A percentile compares a stretch with the other conserved stretches of the same genome.
phyloP scores from a whole-genome alignment of 1,140 invertebrate species.

The Drosophila santomea region DNA sequence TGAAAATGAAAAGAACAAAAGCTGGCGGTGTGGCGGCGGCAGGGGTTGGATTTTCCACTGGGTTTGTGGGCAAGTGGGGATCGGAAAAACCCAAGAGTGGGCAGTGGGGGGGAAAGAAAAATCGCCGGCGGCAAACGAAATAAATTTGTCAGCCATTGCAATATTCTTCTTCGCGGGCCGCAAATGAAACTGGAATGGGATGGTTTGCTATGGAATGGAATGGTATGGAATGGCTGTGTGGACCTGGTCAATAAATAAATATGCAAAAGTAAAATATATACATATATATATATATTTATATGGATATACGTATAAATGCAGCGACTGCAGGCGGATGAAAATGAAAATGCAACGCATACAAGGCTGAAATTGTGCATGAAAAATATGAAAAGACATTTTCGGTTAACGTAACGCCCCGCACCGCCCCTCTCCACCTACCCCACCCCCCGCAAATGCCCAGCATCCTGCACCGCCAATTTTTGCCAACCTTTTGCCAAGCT shows the following conservation, averaged over 20 bases:
- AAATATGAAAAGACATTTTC: constrained; percentile 78
- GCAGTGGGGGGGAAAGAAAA: constrained; percentile 56
- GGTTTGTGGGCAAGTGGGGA: not conserved
- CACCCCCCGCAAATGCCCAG: no score
- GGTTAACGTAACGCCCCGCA: constrained; percentile 46
- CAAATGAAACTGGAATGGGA: constrained; percentile 41
- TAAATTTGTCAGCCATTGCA: constrained; percentile 81
- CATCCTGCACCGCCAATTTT: constrained; percentile 1
- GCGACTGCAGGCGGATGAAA: constrained; percentile 8
- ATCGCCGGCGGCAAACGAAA: constrained; percentile 71
- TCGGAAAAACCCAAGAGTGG: not conserved
- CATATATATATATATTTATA: constrained; percentile 4
- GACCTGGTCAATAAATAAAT: constrained; percentile 76
- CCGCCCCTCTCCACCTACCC: no score
- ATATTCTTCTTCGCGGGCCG: constrained; percentile 69
- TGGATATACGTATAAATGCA: no score
- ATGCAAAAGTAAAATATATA: constrained; percentile 60
- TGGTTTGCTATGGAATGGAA: constrained; percentile 13
- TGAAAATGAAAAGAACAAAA: constrained; percentile 58
- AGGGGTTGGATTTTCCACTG: not conserved
- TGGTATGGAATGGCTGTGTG: constrained; percentile 33
- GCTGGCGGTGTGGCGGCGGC: not conserved
- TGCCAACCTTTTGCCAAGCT: constrained; percentile 38
- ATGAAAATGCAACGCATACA: constrained; percentile 34
- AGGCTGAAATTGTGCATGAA: constrained; percentile 73